Evolutionary conservation across 2,113 vertebrate genomes (phyloP), one percentile per base, ranked within the genome.

Genomic region (Mastomys coucha): DNA sequence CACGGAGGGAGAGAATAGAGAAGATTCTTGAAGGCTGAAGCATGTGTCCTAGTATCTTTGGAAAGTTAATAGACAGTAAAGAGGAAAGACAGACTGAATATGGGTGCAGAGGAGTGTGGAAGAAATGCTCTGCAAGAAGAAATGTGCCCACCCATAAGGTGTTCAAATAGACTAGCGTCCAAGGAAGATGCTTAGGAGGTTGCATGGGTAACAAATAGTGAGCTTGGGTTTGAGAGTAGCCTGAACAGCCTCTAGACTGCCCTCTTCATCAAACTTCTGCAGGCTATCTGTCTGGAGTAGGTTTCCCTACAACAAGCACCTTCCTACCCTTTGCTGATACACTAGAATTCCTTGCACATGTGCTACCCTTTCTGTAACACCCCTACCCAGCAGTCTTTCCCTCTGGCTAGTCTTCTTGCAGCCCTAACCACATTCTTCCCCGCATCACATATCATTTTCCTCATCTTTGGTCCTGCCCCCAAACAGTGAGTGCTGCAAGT

Each of bases 381-480:
- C 10, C 12, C 9, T 5, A 45, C 4, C 3, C 14, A 49, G 53
- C 76, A 9, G 17, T n/a, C 20, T 65, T 85, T n/a, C 56, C 49
- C 45, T 60, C 36, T 67, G 10, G 5, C 81, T 45, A 10, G 5
- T 45, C n/a, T 73, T n/a, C n/a, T 77, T 49, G 24, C 4, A 49
- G 26, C 33, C 39, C 11, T 24, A 51, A 36, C 7, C 51, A 26
- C 3, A 31, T 39, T 76, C 17, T 84, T 36, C 17, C 42, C 69
- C 16, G 1, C 0, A 17, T 0, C 2, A 1, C 31, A 85, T 31
- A 16, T 36, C 17, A 28, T 19, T 36, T 53, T 39, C 12, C 2
- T 2, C 22, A 12, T 45, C 76, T 87, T 76, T 75, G 49, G 49
- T 56, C n/a, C 6, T 1, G 14, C 7, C 49, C 36, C 51, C 17